Conservation (phyloP, 2,113 vertebrate species). For the Pygoscelis antarcticus region DNA sequence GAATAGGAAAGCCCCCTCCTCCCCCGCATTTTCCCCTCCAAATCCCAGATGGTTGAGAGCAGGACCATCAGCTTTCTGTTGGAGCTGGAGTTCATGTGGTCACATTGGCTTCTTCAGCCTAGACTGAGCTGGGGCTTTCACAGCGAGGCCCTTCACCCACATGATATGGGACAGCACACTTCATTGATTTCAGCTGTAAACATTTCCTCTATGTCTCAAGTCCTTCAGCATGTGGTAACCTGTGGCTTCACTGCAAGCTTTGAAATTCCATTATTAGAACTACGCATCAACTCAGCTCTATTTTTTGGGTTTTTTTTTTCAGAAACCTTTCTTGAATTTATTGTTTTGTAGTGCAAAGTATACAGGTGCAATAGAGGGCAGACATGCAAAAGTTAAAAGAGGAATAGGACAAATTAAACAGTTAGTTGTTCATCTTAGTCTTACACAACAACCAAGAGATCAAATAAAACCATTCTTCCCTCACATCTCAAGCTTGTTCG, state of each 20-base stretch:
- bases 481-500: background rate
- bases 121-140: background rate
- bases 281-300: background rate
- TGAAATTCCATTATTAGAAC: background rate
- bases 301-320: background rate
- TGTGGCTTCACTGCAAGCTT: background rate
- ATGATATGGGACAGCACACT: background rate
- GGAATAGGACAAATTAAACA: background rate
- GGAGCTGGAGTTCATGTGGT: background rate
- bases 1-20: rapidly evolving
- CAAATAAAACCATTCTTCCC: background rate
- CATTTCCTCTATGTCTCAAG: background rate
- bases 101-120: background rate
- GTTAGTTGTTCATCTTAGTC: background rate
- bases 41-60: background rate
- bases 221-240: background rate
- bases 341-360: background rate
- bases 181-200: background rate
- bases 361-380: background rate
- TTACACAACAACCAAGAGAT: background rate
- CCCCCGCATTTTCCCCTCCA: background rate
- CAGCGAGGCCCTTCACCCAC: background rate
- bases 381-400: background rate
- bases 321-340: background rate
- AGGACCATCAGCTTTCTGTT: background rate